Conservation (phyloP, 2,113 vertebrate genomes). For the Cavia porcellus region DNA sequence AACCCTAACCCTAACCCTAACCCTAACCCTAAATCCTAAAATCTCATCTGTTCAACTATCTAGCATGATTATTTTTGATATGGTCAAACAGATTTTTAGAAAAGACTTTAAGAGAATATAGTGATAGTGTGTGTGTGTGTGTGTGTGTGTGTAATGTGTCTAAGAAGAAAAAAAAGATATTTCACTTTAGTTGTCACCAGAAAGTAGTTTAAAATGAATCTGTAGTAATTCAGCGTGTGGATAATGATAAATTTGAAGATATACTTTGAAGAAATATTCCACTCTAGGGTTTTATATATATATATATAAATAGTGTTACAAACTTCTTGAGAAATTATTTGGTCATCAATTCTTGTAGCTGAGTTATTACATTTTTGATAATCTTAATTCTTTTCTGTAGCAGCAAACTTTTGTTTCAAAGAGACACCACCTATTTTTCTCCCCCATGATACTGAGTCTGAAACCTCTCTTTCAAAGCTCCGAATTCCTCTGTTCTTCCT, state of each 20-base stretch:
- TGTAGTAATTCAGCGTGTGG: background rate
- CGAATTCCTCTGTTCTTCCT: constrained; percentile 36
- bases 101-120: background rate
- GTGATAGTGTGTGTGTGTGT: too few relatives aligned
- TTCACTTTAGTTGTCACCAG: constrained; percentile 9
- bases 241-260: constrained; percentile 32
- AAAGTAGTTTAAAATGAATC: constrained; percentile 57
- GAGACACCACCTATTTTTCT: background rate
- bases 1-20: too few relatives aligned
- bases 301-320: background rate
- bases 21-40: background rate
- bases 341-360: background rate
- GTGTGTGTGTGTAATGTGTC: too few relatives aligned
- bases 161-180: background rate
- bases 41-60: background rate
- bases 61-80: background rate
- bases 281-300: background rate
- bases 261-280: constrained; percentile 28
- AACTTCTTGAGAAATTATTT: background rate
- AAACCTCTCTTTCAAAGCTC: constrained; percentile 1
- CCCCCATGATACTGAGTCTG: background rate
- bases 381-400: background rate
- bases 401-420: constrained; percentile 27
- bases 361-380: background rate
- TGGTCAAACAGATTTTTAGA: background rate